These are phyloP conservation scores for Aphelenchoides bicaudatus DNA, from an alignment of 2,888 invertebrate genomes.

Conservation along the genomic window DNA sequence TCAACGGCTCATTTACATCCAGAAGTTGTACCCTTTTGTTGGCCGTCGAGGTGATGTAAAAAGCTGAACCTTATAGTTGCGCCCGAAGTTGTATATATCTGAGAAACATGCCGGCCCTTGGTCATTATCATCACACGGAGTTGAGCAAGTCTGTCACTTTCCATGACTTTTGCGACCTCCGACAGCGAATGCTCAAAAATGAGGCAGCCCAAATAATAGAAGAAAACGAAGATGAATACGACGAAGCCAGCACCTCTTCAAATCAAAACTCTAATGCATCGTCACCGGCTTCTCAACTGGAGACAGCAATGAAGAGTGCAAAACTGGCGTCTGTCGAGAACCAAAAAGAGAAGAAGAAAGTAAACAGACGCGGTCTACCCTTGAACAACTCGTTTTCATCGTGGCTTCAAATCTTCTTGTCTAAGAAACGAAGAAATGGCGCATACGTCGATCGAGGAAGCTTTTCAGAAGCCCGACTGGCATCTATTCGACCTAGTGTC, in stretches of 20 bases:
- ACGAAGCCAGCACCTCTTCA: not conserved
- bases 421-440: slow-evolving; percentile 28
- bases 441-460: slow-evolving; percentile 10
- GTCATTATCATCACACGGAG: slow-evolving; percentile 16
- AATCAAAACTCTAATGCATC: not conserved
- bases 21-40: too few relatives aligned
- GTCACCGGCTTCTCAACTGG: slow-evolving; percentile 16
- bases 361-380: slow-evolving; percentile 22
- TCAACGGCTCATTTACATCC: too few relatives aligned
- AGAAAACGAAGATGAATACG: slow-evolving; percentile 13
- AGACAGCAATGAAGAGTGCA: not conserved
- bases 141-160: slow-evolving; percentile 52
- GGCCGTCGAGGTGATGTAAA: too few relatives aligned
- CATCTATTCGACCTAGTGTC: slow-evolving; percentile 49
- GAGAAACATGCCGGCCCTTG: not conserved
- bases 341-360: slow-evolving; percentile 22
- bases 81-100: too few relatives aligned
- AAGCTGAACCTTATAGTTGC: too few relatives aligned
- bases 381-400: slow-evolving; percentile 38
- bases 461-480: slow-evolving; percentile 14
- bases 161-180: slow-evolving; percentile 48
- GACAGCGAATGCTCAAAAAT: not conserved
- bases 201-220: not conserved
- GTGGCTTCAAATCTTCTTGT: slow-evolving; percentile 40
- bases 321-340: not conserved